Conservation (phyloP, 2,113 vertebrate genomes). For the Pelmatolapia mariae region DNA sequence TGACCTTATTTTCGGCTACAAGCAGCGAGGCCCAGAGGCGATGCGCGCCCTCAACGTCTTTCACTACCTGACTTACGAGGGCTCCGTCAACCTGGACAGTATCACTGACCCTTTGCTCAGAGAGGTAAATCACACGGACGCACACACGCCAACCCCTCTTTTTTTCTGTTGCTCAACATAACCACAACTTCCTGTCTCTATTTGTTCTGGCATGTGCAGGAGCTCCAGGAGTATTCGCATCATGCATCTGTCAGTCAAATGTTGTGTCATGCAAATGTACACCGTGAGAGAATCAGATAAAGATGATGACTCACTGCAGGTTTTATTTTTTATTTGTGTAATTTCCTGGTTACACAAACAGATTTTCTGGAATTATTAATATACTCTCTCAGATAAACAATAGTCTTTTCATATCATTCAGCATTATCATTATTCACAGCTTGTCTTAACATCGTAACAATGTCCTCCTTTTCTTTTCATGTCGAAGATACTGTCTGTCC, state of each 20-base stretch:
- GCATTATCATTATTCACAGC: neutral
- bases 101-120: slow-evolving; percentile 85
- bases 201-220: slow-evolving; percentile 29
- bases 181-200: slow-evolving; percentile 30
- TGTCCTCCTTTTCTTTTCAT: neutral
- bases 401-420: neutral
- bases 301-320: slow-evolving; percentile 36
- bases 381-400: neutral
- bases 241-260: slow-evolving; percentile 45
- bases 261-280: slow-evolving; percentile 42
- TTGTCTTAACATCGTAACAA: neutral
- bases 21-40: slow-evolving; percentile 95
- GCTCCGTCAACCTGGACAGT: slow-evolving; percentile 88
- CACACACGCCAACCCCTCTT: neutral
- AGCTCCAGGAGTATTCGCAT: slow-evolving; percentile 26
- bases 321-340: neutral
- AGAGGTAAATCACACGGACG: slow-evolving; percentile 80
- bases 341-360: neutral
- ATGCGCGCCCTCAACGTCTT: slow-evolving; percentile 96
- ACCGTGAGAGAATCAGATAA: slow-evolving; percentile 14
- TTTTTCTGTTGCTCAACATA: neutral
- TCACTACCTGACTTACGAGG: slow-evolving; percentile 94
- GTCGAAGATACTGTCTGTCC: neutral
- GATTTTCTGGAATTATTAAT: neutral
- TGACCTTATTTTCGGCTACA: slow-evolving; percentile 99